Evolutionary conservation across 2,888 invertebrate genomes (phyloP), one percentile per base, ranked within the genome.

Genomic region (Nomada ferruginata): DNA sequence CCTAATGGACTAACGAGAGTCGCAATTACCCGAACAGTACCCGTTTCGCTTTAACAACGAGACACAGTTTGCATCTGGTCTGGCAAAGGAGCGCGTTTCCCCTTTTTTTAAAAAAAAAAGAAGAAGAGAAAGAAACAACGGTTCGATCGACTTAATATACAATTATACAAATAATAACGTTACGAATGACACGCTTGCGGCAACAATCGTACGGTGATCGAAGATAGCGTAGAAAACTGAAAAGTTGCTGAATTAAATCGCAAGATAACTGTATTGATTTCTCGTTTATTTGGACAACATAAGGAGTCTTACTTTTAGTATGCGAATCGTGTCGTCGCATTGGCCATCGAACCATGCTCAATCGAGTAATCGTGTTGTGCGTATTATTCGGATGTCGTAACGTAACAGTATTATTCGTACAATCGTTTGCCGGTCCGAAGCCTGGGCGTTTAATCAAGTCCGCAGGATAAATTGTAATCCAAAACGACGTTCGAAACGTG

Each of bases 1-100:
- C 53, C 66, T 65, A 70, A 61, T 18, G 55, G 57, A 63, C 57
- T 59, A 68, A 73, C 74, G 52, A 79, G 74, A 75, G 50, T 75
- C 71, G 66, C 57, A 61, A 75, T 44, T 42, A 55, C 52, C 55
- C 80, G 69, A 61, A 59, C 57, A 42, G 20, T 68, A 61, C 47
- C 76, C 79, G 76, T 26, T 65, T 59, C 2, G 13, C 59, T 26
- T 26, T 20, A 42, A n/a, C 13, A 50, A 44, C 77, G 47, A 20
- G 44, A 53, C 59, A 26, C 29, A 20, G 57, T 10, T 63, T 13
- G 26, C 20, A 15, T 23, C 26, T 36, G 42, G 47, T 26, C 29
- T 36, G 42, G 59, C 53, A 42, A 44, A 9, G 53, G n/a, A 55
- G 53, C 13, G 18, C 23, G n/a, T 53, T 63, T 53, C 44, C 53